Percentiles rank a stretch among this genome's conserved stretches.
Conservation (phyloP, 2,797 vertebrate species). For the Psittacula derbiana region DNA sequence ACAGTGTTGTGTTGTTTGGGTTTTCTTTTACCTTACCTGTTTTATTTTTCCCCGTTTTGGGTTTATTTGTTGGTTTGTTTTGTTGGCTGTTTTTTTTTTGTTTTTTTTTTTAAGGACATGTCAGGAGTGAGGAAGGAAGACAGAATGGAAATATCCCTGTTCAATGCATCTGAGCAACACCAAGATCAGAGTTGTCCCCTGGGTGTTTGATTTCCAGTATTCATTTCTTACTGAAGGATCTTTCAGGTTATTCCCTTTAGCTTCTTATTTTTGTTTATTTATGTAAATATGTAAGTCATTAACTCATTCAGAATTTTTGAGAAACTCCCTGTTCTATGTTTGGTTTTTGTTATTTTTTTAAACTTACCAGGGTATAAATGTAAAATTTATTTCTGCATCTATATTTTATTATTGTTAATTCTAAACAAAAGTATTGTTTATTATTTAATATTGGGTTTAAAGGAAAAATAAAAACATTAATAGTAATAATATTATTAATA, state of each 20-base stretch:
- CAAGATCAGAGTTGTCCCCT: neutral
- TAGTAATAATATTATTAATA: neutral
- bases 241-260: neutral
- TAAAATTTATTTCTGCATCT: neutral
- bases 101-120: neutral
- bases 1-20: neutral
- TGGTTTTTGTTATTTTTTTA: neutral
- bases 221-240: neutral
- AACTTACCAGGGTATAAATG: neutral
- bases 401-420: neutral
- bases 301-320: neutral
- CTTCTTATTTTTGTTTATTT: neutral
- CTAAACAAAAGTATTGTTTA: neutral
- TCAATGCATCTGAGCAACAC: neutral
- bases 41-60: neutral
- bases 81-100: too few species aligned
- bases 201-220: neutral
- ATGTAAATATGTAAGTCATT: neutral
- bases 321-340: neutral
- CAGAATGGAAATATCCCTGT: accelerated
- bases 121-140: neutral
- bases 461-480: neutral
- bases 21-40: neutral
- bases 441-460: neutral
- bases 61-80: too few species aligned